A percentile compares a stretch with the other conserved stretches of the same genome.
Conservation (phyloP, 2,113 vertebrate genomes). For the Mormoops blainvillei region DNA sequence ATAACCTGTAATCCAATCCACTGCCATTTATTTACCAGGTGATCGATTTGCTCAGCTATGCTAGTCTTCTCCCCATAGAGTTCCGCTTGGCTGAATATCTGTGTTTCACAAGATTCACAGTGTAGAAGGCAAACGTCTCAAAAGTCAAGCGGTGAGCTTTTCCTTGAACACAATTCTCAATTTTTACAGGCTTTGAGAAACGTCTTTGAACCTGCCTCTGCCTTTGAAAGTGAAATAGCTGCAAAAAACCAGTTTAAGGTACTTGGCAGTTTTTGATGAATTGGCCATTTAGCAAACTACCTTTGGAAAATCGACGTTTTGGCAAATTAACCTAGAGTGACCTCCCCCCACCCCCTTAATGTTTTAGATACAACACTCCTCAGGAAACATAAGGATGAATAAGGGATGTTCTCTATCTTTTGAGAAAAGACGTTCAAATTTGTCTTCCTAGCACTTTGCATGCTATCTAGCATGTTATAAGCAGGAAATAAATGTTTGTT, state of each 20-base stretch:
- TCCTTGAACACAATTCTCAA: not conserved
- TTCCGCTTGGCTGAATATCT: not conserved
- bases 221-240: not conserved
- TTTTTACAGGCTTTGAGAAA: not conserved
- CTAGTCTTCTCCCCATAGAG: not conserved
- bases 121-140: not conserved
- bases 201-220: not conserved
- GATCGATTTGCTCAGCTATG: not conserved
- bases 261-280: not conserved
- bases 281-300: not conserved
- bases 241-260: not conserved
- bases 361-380: not conserved
- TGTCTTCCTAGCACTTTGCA: not conserved
- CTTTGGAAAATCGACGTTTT: not conserved
- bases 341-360: not conserved
- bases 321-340: not conserved
- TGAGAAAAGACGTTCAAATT: not conserved
- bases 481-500: not conserved
- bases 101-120: not conserved
- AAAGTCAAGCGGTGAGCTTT: not conserved
- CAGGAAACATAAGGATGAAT: not conserved
- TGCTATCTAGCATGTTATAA: not conserved
- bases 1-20: not conserved
- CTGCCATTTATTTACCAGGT: not conserved
- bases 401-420: not conserved